Conservation (phyloP, 1,140 invertebrate species). For the Camponotus floridanus region DNA sequence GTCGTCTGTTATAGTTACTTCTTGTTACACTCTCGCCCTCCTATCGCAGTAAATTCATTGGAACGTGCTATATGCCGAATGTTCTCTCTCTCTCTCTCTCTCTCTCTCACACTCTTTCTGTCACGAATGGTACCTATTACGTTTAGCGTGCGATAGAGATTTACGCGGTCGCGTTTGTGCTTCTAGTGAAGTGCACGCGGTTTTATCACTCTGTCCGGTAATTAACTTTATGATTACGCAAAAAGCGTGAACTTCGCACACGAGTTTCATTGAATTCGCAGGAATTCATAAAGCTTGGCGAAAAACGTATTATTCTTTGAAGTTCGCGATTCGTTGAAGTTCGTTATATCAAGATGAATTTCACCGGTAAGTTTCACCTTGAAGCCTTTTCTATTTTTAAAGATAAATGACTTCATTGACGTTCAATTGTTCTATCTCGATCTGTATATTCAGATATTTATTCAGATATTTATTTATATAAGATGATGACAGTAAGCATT, state of each 20-base stretch:
- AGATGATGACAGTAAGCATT: neutral
- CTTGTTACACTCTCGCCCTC: constrained; percentile 41
- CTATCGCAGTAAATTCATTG: constrained; percentile 60
- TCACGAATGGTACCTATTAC: constrained; percentile 40
- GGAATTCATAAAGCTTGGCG: neutral
- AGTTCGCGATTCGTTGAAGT: no score
- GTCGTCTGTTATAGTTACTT: constrained; percentile 56
- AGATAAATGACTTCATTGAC: neutral
- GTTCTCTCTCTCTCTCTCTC: no score
- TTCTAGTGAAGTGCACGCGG: neutral
- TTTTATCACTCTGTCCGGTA: constrained; percentile 32
- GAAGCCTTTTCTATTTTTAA: neutral
- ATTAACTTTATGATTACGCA: constrained; percentile 48
- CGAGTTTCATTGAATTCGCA: constrained; percentile 29
- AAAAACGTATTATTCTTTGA: neutral
- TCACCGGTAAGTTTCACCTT: neutral
- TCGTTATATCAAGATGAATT: no score
- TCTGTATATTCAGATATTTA: no score
- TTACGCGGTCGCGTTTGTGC: constrained; percentile 29
- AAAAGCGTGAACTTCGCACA: neutral
- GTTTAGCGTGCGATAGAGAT: constrained; percentile 19
- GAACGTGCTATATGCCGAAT: constrained; percentile 42
- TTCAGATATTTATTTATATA: neutral
- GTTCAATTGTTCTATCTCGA: neutral
- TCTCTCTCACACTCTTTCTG: neutral